phyloP scores from a whole-genome alignment of 2,797 vertebrate genomes.

The Threskiornis aethiopicus region DNA sequence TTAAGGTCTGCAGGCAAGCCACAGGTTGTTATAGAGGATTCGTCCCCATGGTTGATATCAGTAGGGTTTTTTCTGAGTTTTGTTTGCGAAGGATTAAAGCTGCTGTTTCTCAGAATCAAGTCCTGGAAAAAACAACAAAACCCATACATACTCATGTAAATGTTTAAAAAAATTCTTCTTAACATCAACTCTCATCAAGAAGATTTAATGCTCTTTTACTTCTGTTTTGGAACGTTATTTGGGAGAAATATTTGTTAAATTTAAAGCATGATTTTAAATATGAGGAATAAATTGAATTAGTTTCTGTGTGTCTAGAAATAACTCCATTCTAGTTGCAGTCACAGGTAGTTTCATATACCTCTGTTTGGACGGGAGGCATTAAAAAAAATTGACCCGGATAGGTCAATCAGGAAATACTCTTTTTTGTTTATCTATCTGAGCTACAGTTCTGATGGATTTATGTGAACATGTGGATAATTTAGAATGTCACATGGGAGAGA shows the following conservation, averaged over 20 bases:
- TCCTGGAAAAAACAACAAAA: constrained; percentile 17
- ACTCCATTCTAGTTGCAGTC: neutral
- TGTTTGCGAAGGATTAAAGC: constrained; percentile 33
- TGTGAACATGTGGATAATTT: neutral
- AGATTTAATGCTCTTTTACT: neutral
- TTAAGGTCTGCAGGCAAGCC: constrained; percentile 77
- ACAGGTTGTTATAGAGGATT: constrained; percentile 77
- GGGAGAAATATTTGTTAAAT: neutral
- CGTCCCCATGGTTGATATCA: constrained; percentile 59
- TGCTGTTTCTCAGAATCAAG: constrained; percentile 32
- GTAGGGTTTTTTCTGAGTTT: neutral
- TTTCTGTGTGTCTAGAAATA: neutral
- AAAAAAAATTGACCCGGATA: neutral
- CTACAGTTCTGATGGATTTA: neutral
- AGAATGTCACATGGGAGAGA: neutral
- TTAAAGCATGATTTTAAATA: neutral
- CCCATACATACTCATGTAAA: accelerated
- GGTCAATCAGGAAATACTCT: neutral
- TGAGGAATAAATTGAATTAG: neutral
- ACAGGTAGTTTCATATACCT: neutral
- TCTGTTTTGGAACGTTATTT: neutral
- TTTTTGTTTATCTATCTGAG: neutral
- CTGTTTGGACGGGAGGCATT: neutral
- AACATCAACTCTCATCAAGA: neutral
- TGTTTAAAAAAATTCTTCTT: neutral